These are phyloP conservation scores for Mythimna vitellina DNA, from an alignment of 2,888 invertebrate species.

Conservation along the genomic window DNA sequence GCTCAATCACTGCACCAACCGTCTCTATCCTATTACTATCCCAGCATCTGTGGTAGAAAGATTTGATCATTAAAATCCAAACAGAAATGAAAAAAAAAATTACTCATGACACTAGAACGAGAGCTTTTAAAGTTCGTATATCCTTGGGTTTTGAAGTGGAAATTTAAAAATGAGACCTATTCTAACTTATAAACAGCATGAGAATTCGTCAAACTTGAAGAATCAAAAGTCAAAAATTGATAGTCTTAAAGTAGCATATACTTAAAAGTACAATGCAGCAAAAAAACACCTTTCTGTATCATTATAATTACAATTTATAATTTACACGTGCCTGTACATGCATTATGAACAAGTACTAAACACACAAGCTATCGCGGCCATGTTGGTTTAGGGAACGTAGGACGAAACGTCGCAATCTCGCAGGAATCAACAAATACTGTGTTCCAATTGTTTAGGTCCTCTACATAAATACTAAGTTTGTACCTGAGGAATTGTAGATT, in stretches of 20 bases:
- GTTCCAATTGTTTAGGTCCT: conserved; percentile 41
- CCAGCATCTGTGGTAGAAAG: neutral
- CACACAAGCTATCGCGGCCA: neutral
- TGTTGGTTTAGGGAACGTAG: conserved; percentile 34
- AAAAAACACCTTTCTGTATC: neutral
- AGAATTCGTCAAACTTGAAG: no score
- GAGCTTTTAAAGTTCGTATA: no score
- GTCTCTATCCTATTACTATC: neutral
- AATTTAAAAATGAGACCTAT: no score
- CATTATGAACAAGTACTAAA: conserved; percentile 27
- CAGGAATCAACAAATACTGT: conserved; percentile 50
- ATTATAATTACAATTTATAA: conserved; percentile 31
- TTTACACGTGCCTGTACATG: conserved; percentile 30
- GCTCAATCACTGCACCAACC: no score
- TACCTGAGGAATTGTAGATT: conserved; percentile 8
- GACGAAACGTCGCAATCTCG: conserved; percentile 18
- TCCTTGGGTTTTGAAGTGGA: no score
- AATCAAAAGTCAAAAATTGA: no score
- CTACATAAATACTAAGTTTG: conserved; percentile 40
- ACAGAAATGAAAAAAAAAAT: neutral
- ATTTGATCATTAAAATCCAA: neutral
- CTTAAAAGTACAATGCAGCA: no score
- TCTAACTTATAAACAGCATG: no score
- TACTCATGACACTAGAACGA: no score
- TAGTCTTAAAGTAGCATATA: no score